Percentiles rank a stretch among this genome's conserved stretches.
Conservation (phyloP, 2,888 invertebrate genomes). For the Agrochola macilenta region DNA sequence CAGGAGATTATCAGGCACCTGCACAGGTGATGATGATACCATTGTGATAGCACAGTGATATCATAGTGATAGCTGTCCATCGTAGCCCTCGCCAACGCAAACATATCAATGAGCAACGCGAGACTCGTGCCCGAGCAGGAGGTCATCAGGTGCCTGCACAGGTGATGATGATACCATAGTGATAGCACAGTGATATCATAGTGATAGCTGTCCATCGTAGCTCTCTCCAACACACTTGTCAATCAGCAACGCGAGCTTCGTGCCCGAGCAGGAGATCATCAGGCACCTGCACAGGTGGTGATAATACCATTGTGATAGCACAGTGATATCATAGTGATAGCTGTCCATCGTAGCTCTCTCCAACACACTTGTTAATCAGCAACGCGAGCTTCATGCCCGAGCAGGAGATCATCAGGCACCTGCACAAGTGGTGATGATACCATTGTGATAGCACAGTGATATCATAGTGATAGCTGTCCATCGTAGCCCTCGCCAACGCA, state of each 20-base stretch:
- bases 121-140: conserved; percentile 97
- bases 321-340: neutral
- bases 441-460: neutral
- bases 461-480: no score
- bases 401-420: conserved; percentile 94
- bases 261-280: conserved; percentile 94
- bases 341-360: conserved; percentile 98
- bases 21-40: conserved; percentile 89
- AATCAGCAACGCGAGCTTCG: conserved; percentile 98
- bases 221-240: conserved; percentile 99
- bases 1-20: conserved; percentile 95
- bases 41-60: neutral
- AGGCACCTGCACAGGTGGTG: conserved; percentile 86
- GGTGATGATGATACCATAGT: conserved; percentile 79
- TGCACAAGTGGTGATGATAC: conserved; percentile 91
- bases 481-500: no score
- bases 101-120: no score
- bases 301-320: neutral
- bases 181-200: neutral
- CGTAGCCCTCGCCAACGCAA: no score
- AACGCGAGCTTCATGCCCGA: conserved; percentile 98
- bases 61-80: no score
- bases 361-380: no score
- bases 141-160: conserved; percentile 94
- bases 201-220: conserved; percentile 94